Conservation (phyloP, 2,888 invertebrate species). For the Lampropteryx suffumata region DNA sequence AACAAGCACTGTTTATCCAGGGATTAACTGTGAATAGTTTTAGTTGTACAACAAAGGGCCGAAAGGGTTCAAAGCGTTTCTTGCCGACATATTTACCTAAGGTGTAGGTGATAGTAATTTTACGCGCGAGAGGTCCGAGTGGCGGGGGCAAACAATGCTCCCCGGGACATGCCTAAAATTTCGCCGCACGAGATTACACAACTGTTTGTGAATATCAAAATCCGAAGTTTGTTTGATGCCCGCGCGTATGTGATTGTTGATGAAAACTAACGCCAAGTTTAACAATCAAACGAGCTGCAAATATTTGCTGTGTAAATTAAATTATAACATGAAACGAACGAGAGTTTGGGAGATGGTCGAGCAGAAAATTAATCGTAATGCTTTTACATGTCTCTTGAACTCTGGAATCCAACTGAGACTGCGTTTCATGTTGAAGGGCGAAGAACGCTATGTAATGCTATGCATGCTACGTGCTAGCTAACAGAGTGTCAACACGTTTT, state of each 20-base stretch:
- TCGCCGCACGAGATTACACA: slow-evolving; percentile 52
- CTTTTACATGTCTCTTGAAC: slow-evolving; percentile 13
- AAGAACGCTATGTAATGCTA: background rate
- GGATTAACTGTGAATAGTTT: slow-evolving; percentile 83
- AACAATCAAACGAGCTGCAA: slow-evolving; percentile 44
- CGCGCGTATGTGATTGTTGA: slow-evolving; percentile 50
- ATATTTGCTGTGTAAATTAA: slow-evolving; percentile 45
- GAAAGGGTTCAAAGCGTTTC: slow-evolving; percentile 82
- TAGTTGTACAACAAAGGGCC: slow-evolving; percentile 81
- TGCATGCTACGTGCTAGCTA: slow-evolving; percentile 8
- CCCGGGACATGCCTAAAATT: slow-evolving; percentile 63
- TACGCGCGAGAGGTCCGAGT: slow-evolving; percentile 78
- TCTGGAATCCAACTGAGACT: slow-evolving; percentile 13
- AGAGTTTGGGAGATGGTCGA: slow-evolving; percentile 37
- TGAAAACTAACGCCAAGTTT: slow-evolving; percentile 47
- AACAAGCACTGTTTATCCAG: slow-evolving; percentile 81
- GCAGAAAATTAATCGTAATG: slow-evolving; percentile 21
- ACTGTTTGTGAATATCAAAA: slow-evolving; percentile 59
- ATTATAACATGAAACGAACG: slow-evolving; percentile 31
- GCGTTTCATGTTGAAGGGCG: slow-evolving; percentile 20
- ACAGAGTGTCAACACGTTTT: slow-evolving; percentile 2
- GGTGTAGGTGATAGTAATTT: slow-evolving; percentile 82
- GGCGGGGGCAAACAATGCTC: slow-evolving; percentile 56
- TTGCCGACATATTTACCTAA: slow-evolving; percentile 82
- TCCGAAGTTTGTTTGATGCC: slow-evolving; percentile 61